Percentiles rank a stretch among this genome's conserved stretches.
Evolutionary conservation across 2,888 invertebrate species (phyloP).

Genomic region (Tenthredo amoena): DNA sequence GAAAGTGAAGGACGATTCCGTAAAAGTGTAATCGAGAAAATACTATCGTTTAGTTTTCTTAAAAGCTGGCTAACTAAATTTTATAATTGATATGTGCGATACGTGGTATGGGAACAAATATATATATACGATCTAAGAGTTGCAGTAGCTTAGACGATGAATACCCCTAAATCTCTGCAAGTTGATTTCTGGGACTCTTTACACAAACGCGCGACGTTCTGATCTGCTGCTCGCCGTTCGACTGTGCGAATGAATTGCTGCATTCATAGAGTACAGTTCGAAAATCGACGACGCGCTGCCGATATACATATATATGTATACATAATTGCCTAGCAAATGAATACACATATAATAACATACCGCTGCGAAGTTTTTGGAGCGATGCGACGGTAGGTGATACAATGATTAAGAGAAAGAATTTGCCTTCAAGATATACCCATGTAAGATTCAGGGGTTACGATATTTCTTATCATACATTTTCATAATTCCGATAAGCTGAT

Average conservation of each 20-base stretch:
- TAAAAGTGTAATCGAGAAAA: neutral
- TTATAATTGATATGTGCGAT: neutral
- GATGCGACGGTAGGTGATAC: neutral
- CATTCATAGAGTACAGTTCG: neutral
- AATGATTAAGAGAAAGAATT: neutral
- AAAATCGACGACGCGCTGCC: neutral
- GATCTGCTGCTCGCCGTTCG: neutral
- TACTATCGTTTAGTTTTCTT: neutral
- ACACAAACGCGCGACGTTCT: neutral
- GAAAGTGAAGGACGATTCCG: neutral
- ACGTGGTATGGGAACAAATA: neutral
- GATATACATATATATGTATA: neutral
- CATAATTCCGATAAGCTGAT: neutral
- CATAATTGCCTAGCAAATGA: too few species aligned
- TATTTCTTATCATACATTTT: neutral
- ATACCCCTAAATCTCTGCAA: neutral
- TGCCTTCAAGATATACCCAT: neutral
- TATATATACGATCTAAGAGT: neutral
- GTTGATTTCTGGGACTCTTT: neutral
- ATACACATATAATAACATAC: neutral
- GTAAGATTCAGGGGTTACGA: neutral
- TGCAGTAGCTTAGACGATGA: neutral
- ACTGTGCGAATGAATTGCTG: neutral
- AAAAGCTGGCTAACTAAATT: neutral
- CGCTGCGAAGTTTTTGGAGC: neutral